Base-by-base conservation (phyloP, 37 sponge, comb jelly and placozoan species). In the Haliclona indistincta region DNA sequence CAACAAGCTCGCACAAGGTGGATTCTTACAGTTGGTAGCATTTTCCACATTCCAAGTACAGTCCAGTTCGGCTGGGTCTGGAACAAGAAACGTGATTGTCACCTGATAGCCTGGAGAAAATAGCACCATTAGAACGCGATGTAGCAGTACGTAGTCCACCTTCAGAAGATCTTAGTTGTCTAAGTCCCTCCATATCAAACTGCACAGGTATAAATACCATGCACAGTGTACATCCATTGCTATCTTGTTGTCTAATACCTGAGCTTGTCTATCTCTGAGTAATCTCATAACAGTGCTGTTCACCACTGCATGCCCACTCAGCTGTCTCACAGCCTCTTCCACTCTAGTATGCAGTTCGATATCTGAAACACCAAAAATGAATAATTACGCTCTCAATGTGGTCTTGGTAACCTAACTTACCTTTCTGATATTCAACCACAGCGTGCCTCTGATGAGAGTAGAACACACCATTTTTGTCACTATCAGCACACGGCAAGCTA, bases 31-130 rank as follows among this genome's bases (percentile, higher is more conserved):
- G 41, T 70, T 20, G 26, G 81, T 76, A 49, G 86, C 73, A 20
- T 78, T 65, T 60, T 84, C 77, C 51, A 93, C 89, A 52, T 93
- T 80, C 94, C 94, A 93, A 10, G 40, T 30, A 19, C 61, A 63
- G 4, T 30, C 20, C n/a, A 79, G 39, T 32, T 38, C 17, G 2
- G 71, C 34, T 17, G 94, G 90, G 58, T 93, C 86, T 71, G 94
- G 76, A 39, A 66, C 71, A 23, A 93, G n/a, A 2, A 93, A 74
- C 0, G 89, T 88, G 58, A 93, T 76, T 22, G 90, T 80, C 3
- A 93, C 28, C 20, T 89, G 85, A 43, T 89, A 89, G 19, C 89
- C 93, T 92, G 60, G 11, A 49, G 25, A 1, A 44, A n/a, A 29
- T 6, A 40, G 41, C 0, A 32, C 32, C 29, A 13, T 63, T 43